Conservation (phyloP, 2,888 invertebrate genomes). For the Stomorhina lunata region DNA sequence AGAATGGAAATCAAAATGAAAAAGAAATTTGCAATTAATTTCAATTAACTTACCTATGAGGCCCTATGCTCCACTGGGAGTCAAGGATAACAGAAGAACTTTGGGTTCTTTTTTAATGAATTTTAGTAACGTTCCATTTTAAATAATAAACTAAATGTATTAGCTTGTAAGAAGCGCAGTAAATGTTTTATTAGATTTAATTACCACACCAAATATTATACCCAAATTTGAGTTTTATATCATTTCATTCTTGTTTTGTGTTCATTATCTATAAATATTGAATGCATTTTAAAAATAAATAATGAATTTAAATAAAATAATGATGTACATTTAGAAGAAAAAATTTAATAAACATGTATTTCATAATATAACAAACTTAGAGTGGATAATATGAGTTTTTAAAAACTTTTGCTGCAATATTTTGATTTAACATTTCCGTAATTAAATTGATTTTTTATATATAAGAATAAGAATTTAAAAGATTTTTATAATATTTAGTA, state of each 20-base stretch:
- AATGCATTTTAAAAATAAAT: neutral
- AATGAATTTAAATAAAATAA: slow-evolving; percentile 30
- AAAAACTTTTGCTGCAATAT: slow-evolving; percentile 3
- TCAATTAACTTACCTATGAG: no score
- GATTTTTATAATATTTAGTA: slow-evolving; percentile 2
- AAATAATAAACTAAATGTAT: slow-evolving; percentile 8
- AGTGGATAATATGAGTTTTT: slow-evolving; percentile 12
- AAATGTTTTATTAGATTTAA: slow-evolving; percentile 34
- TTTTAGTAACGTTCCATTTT: no score
- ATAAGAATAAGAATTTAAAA: neutral
- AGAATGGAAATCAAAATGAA: no score
- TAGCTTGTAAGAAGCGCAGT: slow-evolving; percentile 6
- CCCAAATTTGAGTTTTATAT: neutral
- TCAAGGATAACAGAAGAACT: no score
- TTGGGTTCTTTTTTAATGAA: no score
- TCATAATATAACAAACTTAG: slow-evolving; percentile 30
- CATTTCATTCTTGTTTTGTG: neutral
- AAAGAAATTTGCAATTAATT: no score
- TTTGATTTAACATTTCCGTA: neutral
- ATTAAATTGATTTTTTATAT: slow-evolving; percentile 3
- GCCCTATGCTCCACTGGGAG: no score
- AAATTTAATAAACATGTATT: slow-evolving; percentile 1
- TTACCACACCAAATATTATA: slow-evolving; percentile 21
- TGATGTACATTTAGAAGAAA: slow-evolving; percentile 1
- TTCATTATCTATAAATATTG: slow-evolving; percentile 6